Evolutionary conservation across 1,140 invertebrate species (phyloP).

Genomic region (Hermetia illucens): DNA sequence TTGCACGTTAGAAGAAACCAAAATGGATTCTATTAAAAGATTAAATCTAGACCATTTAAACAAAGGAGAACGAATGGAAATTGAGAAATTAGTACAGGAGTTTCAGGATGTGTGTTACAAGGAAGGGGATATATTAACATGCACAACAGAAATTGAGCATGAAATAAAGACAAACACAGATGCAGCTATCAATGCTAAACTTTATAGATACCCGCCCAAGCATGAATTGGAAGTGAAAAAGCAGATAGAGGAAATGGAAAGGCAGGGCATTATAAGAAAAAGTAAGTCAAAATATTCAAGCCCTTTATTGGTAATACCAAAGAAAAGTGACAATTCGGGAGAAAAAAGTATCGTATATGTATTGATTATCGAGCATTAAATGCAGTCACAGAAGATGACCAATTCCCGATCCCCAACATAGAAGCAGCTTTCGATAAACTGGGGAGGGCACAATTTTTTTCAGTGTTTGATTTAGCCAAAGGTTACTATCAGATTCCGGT

Average conservation of each 20-base stretch:
- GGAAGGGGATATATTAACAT: too few species aligned
- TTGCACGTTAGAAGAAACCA: too few species aligned
- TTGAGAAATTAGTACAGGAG: too few species aligned
- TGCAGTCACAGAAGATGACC: constrained; percentile 22
- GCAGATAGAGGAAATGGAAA: constrained; percentile 2
- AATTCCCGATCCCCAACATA: constrained; percentile 33
- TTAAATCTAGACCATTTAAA: too few species aligned
- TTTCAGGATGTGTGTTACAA: too few species aligned
- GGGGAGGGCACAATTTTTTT: constrained; percentile 22
- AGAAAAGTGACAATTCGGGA: constrained; percentile 7
- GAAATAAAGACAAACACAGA: constrained; percentile 1
- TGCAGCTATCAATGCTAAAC: neutral
- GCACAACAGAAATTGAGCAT: too few species aligned
- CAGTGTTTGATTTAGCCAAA: constrained; percentile 24
- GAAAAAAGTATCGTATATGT: constrained; percentile 14
- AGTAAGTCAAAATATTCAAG: constrained; percentile 9
- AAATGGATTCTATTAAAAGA: too few species aligned
- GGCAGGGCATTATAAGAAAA: constrained; percentile 1
- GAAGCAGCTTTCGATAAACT: constrained; percentile 29
- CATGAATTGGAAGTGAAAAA: neutral
- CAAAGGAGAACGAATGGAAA: too few species aligned
- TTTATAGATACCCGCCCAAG: neutral
- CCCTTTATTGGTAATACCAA: constrained; percentile 10
- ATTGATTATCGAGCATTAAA: constrained; percentile 22
- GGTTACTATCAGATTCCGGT: constrained; percentile 35